A percentile compares a stretch with the other conserved stretches of the same genome.
These are phyloP conservation scores for Podarcis muralis DNA, from an alignment of 2,113 vertebrate species.

Conservation along the genomic window DNA sequence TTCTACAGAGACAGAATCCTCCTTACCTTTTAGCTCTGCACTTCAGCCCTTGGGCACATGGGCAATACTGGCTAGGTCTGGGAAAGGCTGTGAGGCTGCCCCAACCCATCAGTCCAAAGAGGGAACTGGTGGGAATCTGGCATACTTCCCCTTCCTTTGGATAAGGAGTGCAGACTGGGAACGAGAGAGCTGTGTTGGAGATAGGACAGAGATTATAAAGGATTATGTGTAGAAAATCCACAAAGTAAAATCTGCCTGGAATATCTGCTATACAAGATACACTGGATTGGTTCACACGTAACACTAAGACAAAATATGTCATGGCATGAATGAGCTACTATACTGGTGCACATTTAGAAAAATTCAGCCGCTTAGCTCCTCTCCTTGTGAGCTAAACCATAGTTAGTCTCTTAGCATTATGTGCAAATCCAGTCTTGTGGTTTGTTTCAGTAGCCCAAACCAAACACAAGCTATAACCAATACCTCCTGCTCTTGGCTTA, in stretches of 20 bases:
- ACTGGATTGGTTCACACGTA: neutral
- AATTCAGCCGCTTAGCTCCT: too few species aligned
- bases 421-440: too few species aligned
- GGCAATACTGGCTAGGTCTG: conserved; percentile 6
- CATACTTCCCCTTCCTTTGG: conserved; percentile 37
- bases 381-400: too few species aligned
- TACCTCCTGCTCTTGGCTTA: too few species aligned
- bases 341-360: too few species aligned
- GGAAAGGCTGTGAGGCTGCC: neutral
- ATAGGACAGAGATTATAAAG: neutral
- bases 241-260: neutral
- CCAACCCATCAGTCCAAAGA: conserved; percentile 16
- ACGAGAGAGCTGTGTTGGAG: neutral
- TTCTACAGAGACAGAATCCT: neutral
- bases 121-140: neutral
- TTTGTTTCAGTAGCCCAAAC: too few species aligned
- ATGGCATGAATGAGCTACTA: too few species aligned
- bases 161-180: conserved; percentile 28
- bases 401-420: too few species aligned
- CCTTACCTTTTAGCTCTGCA: conserved; percentile 42
- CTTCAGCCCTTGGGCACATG: conserved; percentile 31
- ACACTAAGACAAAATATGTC: too few species aligned
- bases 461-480: too few species aligned
- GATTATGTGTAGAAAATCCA: neutral
- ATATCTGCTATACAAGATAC: neutral